Percentiles rank a stretch among this genome's conserved stretches.
phyloP scores from a whole-genome alignment of 23 tunicate genomes.

The Ascidia mentula region DNA sequence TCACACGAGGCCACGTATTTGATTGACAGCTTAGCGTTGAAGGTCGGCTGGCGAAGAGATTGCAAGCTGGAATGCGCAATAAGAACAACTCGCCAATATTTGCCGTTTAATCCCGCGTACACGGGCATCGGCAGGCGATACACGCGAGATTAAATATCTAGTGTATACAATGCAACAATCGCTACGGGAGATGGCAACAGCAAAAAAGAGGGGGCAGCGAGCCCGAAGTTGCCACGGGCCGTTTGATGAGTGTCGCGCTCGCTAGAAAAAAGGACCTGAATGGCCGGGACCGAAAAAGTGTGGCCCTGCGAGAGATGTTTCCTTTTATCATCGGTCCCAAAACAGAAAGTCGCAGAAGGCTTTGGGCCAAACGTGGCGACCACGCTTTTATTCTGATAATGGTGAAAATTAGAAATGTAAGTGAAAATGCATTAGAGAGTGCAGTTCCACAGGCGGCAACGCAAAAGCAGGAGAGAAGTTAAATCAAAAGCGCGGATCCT shows the following conservation, averaged over 20 bases:
- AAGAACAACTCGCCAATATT: neutral
- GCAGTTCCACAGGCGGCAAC: neutral
- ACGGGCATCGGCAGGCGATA: conserved; percentile 1
- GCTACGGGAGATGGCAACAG: conserved; percentile 2
- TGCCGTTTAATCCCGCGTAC: neutral
- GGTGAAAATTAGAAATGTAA: neutral
- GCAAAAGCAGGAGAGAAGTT: neutral
- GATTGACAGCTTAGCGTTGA: neutral
- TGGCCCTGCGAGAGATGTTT: neutral
- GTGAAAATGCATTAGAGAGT: neutral
- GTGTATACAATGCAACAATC: conserved; percentile 6
- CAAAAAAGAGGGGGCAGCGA: neutral
- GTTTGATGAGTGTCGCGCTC: neutral
- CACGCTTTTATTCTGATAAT: neutral
- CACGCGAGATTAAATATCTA: conserved; percentile 6
- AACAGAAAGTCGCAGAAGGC: neutral
- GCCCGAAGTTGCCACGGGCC: neutral
- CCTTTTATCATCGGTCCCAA: conserved; percentile 3
- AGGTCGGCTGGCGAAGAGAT: neutral
- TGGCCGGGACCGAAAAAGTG: neutral
- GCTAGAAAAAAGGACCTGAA: neutral
- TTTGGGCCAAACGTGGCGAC: neutral
- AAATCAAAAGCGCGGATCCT: too few relatives aligned
- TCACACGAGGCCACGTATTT: neutral
- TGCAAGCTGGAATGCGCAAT: neutral